Base-by-base conservation (phyloP, 2,113 vertebrate species). In the Aepyceros melampus region DNA sequence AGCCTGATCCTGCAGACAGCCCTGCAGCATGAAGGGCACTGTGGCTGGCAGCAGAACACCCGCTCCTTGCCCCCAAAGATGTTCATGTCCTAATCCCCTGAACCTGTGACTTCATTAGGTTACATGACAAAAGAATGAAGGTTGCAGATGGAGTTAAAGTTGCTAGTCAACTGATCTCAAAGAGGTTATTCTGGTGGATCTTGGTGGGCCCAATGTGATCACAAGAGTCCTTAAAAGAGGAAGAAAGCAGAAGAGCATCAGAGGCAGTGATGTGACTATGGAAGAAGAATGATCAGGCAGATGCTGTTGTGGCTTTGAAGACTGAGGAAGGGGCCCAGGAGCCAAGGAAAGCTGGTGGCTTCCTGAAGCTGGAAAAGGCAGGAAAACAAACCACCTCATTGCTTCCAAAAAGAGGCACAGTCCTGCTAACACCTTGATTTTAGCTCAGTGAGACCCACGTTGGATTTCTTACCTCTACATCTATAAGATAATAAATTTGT, bases 91-190 rank as follows among this genome's bases (percentile, higher is more conserved):
- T 82, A 76, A 82, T 96, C 7, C n/a, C 7, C 25, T 58, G 67
- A 91, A 55, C 27, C 76, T 82, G 21, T 96, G 74, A 95, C 79
- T 82, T 82, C 36, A 10, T 83, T 86, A 89, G 95, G 40, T 91
- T 97, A 83, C 36, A 40, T 79, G 56, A n/a, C 89, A 94, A 89
- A 94, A 64, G 36, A 97, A 64, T 92, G 67, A 82, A 96, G 36
- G 51, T 71, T 79, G 47, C n/a, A 78, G 82, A 40, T 93, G 19
- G 56, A 74, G 76, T 97, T 87, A 71, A 92, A 40, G 29, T 85
- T 89, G 36, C 47, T 86, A 55, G 53, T 74, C 36, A 56, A 5
- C 21, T 49, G 64, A 16, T 56, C 62, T 96, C 43, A 87, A 43
- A 62, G n/a, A 74, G 45, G 58, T 95, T 87, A 19, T 96, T 74